A percentile compares a stretch with the other conserved stretches of the same genome.
These are phyloP conservation scores for Aporophyla nigra DNA, from an alignment of 2,888 invertebrate genomes.

Conservation along the genomic window DNA sequence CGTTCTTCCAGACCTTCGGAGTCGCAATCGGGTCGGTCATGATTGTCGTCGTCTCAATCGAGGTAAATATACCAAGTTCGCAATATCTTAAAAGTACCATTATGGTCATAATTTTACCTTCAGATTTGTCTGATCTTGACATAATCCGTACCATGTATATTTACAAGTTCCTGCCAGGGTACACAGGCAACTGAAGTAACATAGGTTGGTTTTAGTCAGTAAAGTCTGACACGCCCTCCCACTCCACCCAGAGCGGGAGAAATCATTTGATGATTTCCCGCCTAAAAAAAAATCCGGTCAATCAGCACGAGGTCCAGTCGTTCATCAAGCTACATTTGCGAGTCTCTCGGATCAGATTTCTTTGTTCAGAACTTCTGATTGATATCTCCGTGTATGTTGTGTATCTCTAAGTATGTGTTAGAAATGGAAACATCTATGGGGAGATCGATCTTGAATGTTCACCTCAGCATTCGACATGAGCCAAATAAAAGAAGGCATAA, in stretches of 20 bases:
- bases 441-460: background rate
- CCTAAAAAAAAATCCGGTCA: background rate
- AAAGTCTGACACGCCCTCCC: too few species aligned
- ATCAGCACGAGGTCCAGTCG: background rate
- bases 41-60: constrained; percentile 92
- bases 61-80: constrained; percentile 85
- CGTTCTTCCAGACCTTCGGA: constrained; percentile 85
- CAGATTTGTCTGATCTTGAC: background rate
- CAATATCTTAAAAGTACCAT: too few species aligned
- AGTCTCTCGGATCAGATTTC: background rate
- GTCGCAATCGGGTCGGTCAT: constrained; percentile 91
- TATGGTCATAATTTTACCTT: background rate
- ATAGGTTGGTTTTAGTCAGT: too few species aligned
- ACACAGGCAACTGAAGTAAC: too few species aligned
- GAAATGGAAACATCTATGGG: background rate
- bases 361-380: background rate
- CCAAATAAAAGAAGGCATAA: background rate
- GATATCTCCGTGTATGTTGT: background rate
- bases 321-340: background rate
- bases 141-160: background rate
- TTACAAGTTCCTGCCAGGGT: background rate
- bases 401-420: background rate
- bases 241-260: too few species aligned
- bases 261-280: too few species aligned
- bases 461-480: background rate